Evolutionary conservation across 2,797 vertebrate genomes (phyloP).

Genomic region (Sphaeramia orbicularis): DNA sequence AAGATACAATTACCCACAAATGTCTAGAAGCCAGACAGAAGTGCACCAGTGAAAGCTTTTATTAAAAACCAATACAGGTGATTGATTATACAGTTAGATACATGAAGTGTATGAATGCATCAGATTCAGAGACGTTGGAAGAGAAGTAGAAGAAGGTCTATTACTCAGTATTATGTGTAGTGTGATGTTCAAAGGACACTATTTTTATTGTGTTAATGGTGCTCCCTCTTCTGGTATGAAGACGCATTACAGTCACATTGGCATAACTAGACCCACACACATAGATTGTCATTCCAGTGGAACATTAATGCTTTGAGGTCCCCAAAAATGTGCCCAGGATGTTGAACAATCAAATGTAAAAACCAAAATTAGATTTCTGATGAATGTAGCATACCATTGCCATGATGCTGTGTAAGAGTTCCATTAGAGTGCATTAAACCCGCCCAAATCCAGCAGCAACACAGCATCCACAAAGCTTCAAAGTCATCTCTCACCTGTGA

Average conservation of each 20-base stretch:
- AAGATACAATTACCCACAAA: too few relatives aligned
- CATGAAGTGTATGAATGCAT: too few relatives aligned
- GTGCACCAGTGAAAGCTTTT: background rate
- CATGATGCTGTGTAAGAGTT: background rate
- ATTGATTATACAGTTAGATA: background rate
- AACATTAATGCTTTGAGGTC: background rate
- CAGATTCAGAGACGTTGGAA: too few relatives aligned
- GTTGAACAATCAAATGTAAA: background rate
- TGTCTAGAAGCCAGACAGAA: background rate
- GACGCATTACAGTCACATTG: background rate
- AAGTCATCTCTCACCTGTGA: background rate
- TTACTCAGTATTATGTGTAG: too few relatives aligned
- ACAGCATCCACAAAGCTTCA: background rate
- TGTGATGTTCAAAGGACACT: background rate
- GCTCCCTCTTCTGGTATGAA: constrained; percentile 68
- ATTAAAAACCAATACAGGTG: background rate
- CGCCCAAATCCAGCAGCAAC: background rate
- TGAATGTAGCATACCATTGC: background rate
- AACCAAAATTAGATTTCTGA: background rate
- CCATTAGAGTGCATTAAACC: background rate
- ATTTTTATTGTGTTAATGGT: background rate
- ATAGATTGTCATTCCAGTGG: background rate
- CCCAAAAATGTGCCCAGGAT: background rate
- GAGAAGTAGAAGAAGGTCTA: too few relatives aligned
- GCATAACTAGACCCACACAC: background rate